phyloP scores from a whole-genome alignment of 1,140 invertebrate genomes.

The Geopemphigus sp. region DNA sequence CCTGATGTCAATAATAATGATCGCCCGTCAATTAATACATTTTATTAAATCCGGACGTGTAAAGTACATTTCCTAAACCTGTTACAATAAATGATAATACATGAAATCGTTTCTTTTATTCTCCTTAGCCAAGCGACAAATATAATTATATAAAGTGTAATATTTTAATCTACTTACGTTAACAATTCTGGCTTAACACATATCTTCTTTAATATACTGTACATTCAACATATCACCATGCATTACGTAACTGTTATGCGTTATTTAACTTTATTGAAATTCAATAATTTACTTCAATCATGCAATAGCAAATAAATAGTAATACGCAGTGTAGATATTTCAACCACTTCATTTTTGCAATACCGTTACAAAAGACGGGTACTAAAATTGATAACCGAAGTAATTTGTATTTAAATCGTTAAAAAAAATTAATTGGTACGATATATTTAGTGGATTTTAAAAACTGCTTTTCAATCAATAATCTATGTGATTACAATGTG shows the following conservation, averaged over 20 bases:
- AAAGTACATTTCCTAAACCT: neutral
- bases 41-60: neutral
- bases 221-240: conserved; percentile 8
- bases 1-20: no score
- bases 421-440: neutral
- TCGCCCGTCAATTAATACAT: neutral
- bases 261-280: conserved; percentile 52
- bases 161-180: conserved; percentile 18
- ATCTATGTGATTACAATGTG: no score
- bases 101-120: conserved; percentile 2
- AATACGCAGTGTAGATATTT: neutral
- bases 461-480: no score
- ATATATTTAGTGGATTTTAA: no score
- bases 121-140: neutral
- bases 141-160: conserved; percentile 13
- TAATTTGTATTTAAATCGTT: neutral
- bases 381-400: neutral
- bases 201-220: conserved; percentile 10
- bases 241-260: conserved; percentile 14
- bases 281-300: conserved; percentile 30
- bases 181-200: neutral
- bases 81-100: neutral
- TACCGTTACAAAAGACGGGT: neutral
- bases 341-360: neutral
- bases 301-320: conserved; percentile 3